phyloP scores from a whole-genome alignment of 1,140 invertebrate genomes.

The Myzus persicae region DNA sequence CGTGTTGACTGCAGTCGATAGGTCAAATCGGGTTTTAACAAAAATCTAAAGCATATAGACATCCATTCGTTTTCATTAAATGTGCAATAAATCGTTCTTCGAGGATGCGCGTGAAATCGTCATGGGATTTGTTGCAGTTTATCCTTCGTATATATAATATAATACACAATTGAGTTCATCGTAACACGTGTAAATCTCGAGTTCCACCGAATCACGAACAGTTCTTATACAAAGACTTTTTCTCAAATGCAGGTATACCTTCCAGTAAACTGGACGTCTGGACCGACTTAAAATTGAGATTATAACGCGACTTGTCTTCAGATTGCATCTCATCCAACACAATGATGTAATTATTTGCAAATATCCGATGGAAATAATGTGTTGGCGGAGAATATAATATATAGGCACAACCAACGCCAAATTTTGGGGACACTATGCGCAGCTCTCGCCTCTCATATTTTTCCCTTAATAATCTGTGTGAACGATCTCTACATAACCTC shows the following conservation, averaged over 20 bases:
- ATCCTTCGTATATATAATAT: not conserved
- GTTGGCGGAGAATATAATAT: not conserved
- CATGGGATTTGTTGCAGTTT: not conserved
- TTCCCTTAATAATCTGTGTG: not conserved
- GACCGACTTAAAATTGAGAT: not conserved
- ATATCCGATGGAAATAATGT: not conserved
- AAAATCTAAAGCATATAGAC: not conserved
- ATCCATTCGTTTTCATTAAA: slow-evolving; percentile 15
- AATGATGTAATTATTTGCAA: not conserved
- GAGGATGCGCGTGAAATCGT: not conserved
- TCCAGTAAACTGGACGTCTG: not conserved
- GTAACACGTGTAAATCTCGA: not conserved
- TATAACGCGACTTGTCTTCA: not conserved
- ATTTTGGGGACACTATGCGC: too few species aligned
- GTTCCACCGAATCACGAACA: not conserved
- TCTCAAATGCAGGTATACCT: not conserved
- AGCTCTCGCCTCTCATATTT: not conserved
- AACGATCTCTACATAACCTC: not conserved
- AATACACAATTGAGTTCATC: not conserved
- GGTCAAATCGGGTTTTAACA: not conserved
- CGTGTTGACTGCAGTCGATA: not conserved
- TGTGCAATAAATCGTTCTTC: not conserved
- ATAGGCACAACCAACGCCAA: not conserved
- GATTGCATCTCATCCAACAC: not conserved
- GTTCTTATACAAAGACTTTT: not conserved